Percentiles rank a stretch among this genome's conserved stretches.
These are phyloP conservation scores for Amphilophus citrinellus DNA, from an alignment of 2,113 vertebrate species.

Conservation along the genomic window DNA sequence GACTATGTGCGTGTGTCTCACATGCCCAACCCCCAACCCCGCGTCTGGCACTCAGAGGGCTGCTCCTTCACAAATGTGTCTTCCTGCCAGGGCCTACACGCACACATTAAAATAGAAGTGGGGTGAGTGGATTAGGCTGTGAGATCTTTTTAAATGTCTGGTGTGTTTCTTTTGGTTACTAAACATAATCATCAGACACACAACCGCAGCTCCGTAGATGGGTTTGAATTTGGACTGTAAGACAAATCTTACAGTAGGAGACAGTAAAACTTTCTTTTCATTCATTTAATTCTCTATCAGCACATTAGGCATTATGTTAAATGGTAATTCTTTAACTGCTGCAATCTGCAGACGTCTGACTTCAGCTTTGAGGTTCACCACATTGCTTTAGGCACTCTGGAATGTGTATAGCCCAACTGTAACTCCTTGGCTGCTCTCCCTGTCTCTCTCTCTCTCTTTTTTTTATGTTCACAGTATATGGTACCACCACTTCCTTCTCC, in stretches of 20 bases:
- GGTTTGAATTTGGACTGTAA: conserved; percentile 20
- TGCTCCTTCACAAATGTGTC: conserved; percentile 68
- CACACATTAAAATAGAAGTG: conserved; percentile 66
- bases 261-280: conserved; percentile 34
- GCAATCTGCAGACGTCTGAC: conserved; percentile 53
- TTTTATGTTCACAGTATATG: conserved; percentile 41
- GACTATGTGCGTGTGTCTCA: conserved; percentile 34
- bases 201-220: neutral
- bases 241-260: conserved; percentile 2
- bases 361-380: conserved; percentile 50
- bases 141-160: conserved; percentile 72
- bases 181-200: conserved; percentile 47
- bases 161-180: conserved; percentile 50
- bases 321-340: conserved; percentile 58
- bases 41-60: conserved; percentile 73
- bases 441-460: conserved; percentile 5
- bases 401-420: conserved; percentile 51
- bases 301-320: conserved; percentile 50
- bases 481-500: conserved; percentile 45
- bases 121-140: conserved; percentile 69
- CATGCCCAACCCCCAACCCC: conserved; percentile 70
- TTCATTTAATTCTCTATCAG: conserved; percentile 32
- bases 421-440: conserved; percentile 33
- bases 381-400: conserved; percentile 65
- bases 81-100: conserved; percentile 62